Base-by-base conservation (phyloP, 1,140 invertebrate species). In the Trichonephila clavipes region DNA sequence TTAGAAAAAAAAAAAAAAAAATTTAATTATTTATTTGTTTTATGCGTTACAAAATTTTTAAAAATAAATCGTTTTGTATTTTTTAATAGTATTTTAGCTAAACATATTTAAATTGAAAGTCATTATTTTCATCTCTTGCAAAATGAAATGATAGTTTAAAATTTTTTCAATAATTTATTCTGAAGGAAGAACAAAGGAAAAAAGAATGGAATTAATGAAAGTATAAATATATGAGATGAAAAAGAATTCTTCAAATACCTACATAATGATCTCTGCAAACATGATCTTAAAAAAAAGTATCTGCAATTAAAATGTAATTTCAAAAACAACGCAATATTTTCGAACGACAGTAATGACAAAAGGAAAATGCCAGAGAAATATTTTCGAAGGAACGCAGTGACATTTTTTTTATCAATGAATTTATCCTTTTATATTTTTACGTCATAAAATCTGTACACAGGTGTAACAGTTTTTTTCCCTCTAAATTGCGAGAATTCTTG, bases 381-480 rank as follows among this genome's bases (percentile, higher is more conserved):
- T 64, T 64, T 64, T 62, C 18, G 12, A 34, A 34, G 2, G 34
- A 77, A 72, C 28, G 64, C n/a, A 12, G 69, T 16, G 24, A 24
- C 28, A 28, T 28, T 28, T 72, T 16, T 77, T 77, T 77, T 77
- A 77, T 77, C 72, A 34, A 28, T 34, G 24, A 14, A 34, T 77
- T 69, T 77, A 34, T 40, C 16, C 72, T 40, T 40, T 77, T 77
- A 77, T 77, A 40, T 51, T 40, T 77, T 18, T 77, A 40, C 72
- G 72, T 77, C 72, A 40, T 77, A 40, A 77, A 34, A 34, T 28
- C 72, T 40, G 24, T 77, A 28, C 72, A 77, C 72, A 77, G 72
- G 72, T 77, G 72, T 77, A 6, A 28, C 14, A 12, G 4, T 1
- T 77, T 34, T 77, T 34, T 5, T 5, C 21, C 6, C 21, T 62